Evolutionary conservation across 2,113 vertebrate genomes (phyloP), one percentile per base, ranked within the genome.

Genomic region (Oreotrochilus melanogaster): DNA sequence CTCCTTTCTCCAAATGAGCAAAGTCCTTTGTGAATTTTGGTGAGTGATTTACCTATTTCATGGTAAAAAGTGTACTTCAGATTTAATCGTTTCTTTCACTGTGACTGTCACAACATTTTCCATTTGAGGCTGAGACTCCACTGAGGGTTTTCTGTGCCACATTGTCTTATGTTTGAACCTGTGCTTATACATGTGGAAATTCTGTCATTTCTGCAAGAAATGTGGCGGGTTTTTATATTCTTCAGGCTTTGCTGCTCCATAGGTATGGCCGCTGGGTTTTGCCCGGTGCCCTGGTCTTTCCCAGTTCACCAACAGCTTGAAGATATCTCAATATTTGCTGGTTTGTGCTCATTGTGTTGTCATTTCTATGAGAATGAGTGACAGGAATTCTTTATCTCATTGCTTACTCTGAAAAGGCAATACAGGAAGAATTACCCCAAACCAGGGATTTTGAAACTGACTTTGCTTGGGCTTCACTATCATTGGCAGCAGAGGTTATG

Each of bases 101-200:
- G 91, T 92, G 89, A 90, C 91, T 93, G 89, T 96, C 85, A 82
- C 83, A 95, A 88, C 93, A 94, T 95, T 95, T 96, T 96, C 91
- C 93, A 95, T 73, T 94, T 85, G 95, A 96, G 85, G 60, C 83
- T 96, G 93, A 81, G 93, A 89, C 95, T 96, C 92, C 81, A 72
- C 94, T 3, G 93, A 94, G 96, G 95, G 95, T 95, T 97, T 97
- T 95, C 78, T 91, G 84, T 94, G 91, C 91, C 91, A 58, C 66
- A n/a, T 53, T 89, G 89, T 97, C 83, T 75, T 89, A 89, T 94
- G 45, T 74, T 88, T 2, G n/a, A 96, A 91, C 87, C 74, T 79
- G 78, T 69, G 89, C 85, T 95, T 69, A 95, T 96, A 92, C 33
- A 66, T 2, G 6, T 95, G 96, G 94, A 96, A 96, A 96, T 89